These are phyloP conservation scores for Rafetus swinhoei DNA, from an alignment of 2,113 vertebrate species.

Conservation along the genomic window DNA sequence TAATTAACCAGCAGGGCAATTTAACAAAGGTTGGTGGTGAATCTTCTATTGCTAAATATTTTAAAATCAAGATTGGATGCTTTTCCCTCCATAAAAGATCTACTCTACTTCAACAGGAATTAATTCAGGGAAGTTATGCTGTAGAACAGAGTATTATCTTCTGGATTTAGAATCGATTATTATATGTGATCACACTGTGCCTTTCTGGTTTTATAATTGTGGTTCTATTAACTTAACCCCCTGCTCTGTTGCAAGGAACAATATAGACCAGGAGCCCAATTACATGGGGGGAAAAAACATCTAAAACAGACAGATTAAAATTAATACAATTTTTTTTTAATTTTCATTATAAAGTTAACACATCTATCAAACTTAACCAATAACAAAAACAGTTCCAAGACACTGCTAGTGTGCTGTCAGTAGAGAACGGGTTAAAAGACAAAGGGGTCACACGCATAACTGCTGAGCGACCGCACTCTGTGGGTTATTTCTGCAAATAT, in stretches of 20 bases:
- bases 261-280: fast-evolving
- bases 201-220: background rate
- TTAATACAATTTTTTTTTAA: constrained; percentile 59
- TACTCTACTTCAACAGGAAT: background rate
- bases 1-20: background rate
- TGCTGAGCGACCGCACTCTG: constrained; percentile 80
- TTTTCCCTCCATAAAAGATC: background rate
- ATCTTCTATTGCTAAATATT: background rate
- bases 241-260: fast-evolving
- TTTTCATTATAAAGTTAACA: constrained; percentile 91
- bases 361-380: constrained; percentile 84
- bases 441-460: constrained; percentile 86
- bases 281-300: fast-evolving
- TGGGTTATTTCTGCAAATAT: constrained; percentile 87
- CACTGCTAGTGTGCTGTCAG: constrained; percentile 82
- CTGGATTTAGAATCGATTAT: background rate
- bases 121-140: background rate
- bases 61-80: background rate
- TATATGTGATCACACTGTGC: background rate
- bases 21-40: background rate
- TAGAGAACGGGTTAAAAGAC: constrained; percentile 79
- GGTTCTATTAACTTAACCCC: background rate
- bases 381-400: constrained; percentile 78
- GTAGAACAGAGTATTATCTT: background rate
- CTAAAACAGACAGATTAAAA: constrained; percentile 29